Evolutionary conservation across 2,113 vertebrate species (phyloP).

Genomic region (Saccopteryx bilineata): DNA sequence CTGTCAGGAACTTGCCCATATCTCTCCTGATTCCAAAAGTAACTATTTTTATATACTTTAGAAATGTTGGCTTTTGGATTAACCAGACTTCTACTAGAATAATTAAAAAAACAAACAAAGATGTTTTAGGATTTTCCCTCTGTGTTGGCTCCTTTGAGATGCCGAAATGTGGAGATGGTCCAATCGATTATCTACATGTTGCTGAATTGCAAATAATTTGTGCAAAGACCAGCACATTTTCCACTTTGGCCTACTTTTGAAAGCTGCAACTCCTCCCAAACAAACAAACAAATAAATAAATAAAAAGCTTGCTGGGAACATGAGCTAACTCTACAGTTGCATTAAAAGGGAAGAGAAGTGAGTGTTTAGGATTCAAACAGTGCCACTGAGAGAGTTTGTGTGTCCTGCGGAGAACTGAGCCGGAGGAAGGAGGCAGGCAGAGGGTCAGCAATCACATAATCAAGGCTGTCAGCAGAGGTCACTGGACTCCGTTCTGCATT

Average conservation of each 20-base stretch:
- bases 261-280: neutral
- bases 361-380: neutral
- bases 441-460: neutral
- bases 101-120: neutral
- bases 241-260: conserved; percentile 57
- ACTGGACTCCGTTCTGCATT: neutral
- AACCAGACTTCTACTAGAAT: neutral
- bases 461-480: neutral
- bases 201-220: conserved; percentile 44
- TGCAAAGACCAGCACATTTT: conserved; percentile 50
- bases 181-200: neutral
- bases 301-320: conserved; percentile 41
- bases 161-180: neutral
- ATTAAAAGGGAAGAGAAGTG: neutral
- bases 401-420: conserved; percentile 19
- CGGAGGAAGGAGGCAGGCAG: neutral
- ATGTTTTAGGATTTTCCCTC: neutral
- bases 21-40: neutral
- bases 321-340: conserved; percentile 10
- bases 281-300: neutral
- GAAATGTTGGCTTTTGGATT: neutral
- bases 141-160: neutral
- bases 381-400: neutral
- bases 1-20: no score
- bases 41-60: neutral